phyloP scores from a whole-genome alignment of 2,888 invertebrate species.

The Pteria penguin region DNA sequence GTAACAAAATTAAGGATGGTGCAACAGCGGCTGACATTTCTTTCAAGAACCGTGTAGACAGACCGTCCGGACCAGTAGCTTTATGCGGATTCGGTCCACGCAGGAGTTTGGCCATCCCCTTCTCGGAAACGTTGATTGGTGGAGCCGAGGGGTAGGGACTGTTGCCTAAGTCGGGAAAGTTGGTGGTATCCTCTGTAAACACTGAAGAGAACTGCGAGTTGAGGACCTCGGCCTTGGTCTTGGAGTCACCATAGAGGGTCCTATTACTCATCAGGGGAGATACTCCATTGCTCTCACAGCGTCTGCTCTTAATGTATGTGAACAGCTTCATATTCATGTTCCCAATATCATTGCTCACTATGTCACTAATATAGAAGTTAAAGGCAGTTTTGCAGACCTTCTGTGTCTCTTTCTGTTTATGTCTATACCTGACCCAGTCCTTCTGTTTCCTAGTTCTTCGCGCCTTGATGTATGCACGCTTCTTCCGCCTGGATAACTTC shows the following conservation, averaged over 20 bases:
- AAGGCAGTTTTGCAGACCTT: no score
- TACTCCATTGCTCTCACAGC: not conserved
- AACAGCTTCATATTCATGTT: constrained; percentile 3
- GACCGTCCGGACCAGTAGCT: not conserved
- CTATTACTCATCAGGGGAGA: not conserved
- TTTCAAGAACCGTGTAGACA: not conserved
- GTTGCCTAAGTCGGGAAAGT: not conserved
- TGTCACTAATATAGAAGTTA: not conserved
- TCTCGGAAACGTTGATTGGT: not conserved
- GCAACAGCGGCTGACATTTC: no score
- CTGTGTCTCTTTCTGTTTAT: no score
- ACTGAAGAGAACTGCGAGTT: no score
- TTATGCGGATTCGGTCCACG: not conserved
- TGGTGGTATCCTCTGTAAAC: not conserved
- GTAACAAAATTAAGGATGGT: no score
- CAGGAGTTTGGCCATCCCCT: not conserved
- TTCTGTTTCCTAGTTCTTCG: no score
- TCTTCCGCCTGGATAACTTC: not conserved
- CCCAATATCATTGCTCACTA: not conserved
- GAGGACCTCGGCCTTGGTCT: not conserved
- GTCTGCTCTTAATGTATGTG: not conserved
- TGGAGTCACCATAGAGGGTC: not conserved
- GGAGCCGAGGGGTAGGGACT: not conserved
- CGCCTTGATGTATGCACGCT: not conserved
- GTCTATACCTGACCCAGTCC: no score